A percentile compares a stretch with the other conserved stretches of the same genome.
These are phyloP conservation scores for Elgaria multicarinata DNA, from an alignment of 2,113 vertebrate genomes.

Conservation along the genomic window DNA sequence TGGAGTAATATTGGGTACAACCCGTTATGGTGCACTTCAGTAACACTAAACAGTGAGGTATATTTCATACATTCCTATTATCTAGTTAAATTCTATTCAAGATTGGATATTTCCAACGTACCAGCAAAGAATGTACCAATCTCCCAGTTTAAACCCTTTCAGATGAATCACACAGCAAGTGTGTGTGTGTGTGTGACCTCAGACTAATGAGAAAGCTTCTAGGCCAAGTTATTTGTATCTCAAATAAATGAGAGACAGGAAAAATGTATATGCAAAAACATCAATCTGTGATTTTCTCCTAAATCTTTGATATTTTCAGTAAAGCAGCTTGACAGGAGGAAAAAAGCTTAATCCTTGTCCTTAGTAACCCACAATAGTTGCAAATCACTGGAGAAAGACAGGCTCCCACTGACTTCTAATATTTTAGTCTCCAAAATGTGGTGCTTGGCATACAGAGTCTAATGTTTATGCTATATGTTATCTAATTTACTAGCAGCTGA, in stretches of 20 bases:
- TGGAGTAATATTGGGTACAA: too few species aligned
- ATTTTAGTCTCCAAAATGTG: background rate
- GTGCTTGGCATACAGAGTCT: background rate
- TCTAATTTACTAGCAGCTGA: conserved; percentile 17
- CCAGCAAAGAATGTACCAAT: background rate
- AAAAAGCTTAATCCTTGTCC: conserved; percentile 68
- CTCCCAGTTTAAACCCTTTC: background rate
- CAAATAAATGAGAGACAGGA: conserved; percentile 29
- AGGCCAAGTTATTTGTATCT: conserved; percentile 2
- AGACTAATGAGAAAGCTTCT: conserved; percentile 22
- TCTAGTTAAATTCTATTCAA: conserved; percentile 15
- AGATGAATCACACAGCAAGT: background rate
- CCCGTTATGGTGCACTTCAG: background rate
- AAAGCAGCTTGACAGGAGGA: conserved; percentile 65
- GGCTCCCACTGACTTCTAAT: background rate
- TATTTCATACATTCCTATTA: background rate
- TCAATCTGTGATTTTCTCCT: conserved; percentile 50
- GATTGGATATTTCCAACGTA: background rate
- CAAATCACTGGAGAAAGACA: conserved; percentile 35
- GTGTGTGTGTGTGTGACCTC: background rate
- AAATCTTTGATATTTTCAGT: conserved; percentile 57
- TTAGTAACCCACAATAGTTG: conserved; percentile 54
- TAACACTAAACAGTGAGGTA: background rate
- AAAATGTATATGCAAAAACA: conserved; percentile 39
- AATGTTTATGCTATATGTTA: background rate